Percentiles rank a stretch among this genome's conserved stretches.
These are phyloP conservation scores for Macrotrachela quadricornifera DNA, from an alignment of 1,140 invertebrate species.

Conservation along the genomic window DNA sequence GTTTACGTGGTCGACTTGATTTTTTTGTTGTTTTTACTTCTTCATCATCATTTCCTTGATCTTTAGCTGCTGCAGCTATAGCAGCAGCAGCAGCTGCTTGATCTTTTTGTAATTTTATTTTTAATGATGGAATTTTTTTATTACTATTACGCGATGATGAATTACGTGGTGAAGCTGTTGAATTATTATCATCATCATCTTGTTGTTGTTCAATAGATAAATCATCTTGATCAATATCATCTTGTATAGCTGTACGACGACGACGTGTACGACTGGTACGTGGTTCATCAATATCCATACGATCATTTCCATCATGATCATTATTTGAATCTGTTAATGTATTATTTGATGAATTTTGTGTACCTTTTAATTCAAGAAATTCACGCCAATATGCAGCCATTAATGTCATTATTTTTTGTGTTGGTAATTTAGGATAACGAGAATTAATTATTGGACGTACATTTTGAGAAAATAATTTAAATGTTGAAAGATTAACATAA, in stretches of 20 bases:
- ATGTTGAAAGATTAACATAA: conserved; percentile 67
- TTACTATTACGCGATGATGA: too few species aligned
- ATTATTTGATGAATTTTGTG: neutral
- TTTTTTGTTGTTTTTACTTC: neutral
- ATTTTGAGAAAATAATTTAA: conserved; percentile 82
- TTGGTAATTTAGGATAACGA: conserved; percentile 64
- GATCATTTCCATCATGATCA: neutral
- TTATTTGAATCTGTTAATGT: neutral
- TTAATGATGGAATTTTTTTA: too few species aligned
- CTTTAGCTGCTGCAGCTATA: conserved; percentile 38
- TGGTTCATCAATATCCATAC: neutral
- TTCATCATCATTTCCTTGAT: neutral
- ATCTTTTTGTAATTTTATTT: too few species aligned
- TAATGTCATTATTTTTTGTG: conserved; percentile 64
- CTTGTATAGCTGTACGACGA: too few species aligned
- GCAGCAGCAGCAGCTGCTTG: too few species aligned
- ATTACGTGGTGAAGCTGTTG: too few species aligned
- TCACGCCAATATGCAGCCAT: conserved; percentile 88
- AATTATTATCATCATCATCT: too few species aligned
- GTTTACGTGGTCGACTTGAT: conserved; percentile 16
- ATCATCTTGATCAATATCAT: too few species aligned
- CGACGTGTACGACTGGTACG: too few species aligned
- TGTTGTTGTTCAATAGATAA: too few species aligned
- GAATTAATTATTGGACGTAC: conserved; percentile 74
- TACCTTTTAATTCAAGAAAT: conserved; percentile 45